Evolutionary conservation across 1,140 invertebrate genomes (phyloP), one percentile per base, ranked within the genome.

Genomic region (Drosophila setifemur): DNA sequence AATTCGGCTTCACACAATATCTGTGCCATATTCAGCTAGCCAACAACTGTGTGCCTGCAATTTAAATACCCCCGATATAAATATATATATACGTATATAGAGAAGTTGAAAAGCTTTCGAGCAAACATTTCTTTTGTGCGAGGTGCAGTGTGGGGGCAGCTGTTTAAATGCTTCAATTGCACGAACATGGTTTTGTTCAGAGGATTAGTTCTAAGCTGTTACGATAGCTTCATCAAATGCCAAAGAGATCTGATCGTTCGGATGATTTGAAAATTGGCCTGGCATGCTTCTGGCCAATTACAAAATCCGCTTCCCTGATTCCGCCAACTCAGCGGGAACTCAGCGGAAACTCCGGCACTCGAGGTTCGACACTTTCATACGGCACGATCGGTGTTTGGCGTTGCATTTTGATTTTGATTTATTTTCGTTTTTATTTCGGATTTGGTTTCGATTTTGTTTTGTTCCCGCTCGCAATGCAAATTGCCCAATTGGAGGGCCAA

Each of bases 281-380:
- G 39, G 79, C 78, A 76, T 83, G 78, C 19, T 29, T 40, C 33
- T 12, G 26, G 18, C 26, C 74, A 83, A 85, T 83, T 83, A 83
- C 74, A 12, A 14, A 29, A 26, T 33, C 31, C 1, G 42, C 12
- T 63, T 64, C 54, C 39, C 21, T 11, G 16, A 37, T 50, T 25
- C 18, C 18, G 45, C 16, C 49, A 44, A 12, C 49, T 50, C 14
- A 6, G 33, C 14, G 45, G 25, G 35, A 44, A 12, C 49, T 50
- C 14, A 6, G 33, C 14, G 9, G 52, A 31, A 43, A 28, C 23
- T 4, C 12, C 18, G 28, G 12, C 44, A 12, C n/a, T 16, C 5
- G 33, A 6, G 45, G 74, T 64, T 74, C 37, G 54, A 67, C 66
- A 53, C 63, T 55, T 63, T 33, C 11, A 28, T n/a, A n/a, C 33